These are phyloP conservation scores for Gambusia affinis DNA, from an alignment of 2,113 vertebrate genomes.

Conservation along the genomic window DNA sequence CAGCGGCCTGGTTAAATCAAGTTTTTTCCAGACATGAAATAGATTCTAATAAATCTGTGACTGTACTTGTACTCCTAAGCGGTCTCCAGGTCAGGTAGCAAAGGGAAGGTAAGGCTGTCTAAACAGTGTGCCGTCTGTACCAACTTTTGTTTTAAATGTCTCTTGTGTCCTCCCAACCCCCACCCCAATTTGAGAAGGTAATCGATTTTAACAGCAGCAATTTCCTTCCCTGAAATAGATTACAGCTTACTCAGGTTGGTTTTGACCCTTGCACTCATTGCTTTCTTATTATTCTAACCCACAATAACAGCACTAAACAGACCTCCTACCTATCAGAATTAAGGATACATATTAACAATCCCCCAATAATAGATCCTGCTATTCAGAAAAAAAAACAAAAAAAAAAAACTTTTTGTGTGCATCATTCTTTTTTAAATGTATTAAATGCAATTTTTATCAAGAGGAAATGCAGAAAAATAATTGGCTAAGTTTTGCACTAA, in stretches of 20 bases:
- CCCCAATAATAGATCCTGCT: conserved; percentile 94
- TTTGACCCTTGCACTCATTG: conserved; percentile 6
- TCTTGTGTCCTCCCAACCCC: conserved; percentile 46
- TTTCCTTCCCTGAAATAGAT: conserved; percentile 16
- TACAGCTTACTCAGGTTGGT: conserved; percentile 12
- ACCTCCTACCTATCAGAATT: conserved; percentile 20
- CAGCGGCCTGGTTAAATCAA: conserved; percentile 59
- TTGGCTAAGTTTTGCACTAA: conserved; percentile 19
- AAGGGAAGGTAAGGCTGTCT: conserved; percentile 80
- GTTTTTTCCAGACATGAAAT: conserved; percentile 31
- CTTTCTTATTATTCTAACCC: conserved; percentile 12
- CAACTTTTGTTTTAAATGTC: conserved; percentile 66
- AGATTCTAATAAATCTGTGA: conserved; percentile 65
- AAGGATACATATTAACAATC: conserved; percentile 38
- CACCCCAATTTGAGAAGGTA: conserved; percentile 45
- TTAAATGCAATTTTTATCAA: conserved; percentile 12
- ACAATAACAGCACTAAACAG: conserved; percentile 26
- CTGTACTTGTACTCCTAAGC: conserved; percentile 75
- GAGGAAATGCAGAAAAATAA: conserved; percentile 13
- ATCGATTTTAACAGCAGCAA: conserved; percentile 16
- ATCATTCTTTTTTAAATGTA: conserved; percentile 48
- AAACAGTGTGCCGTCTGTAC: conserved; percentile 69
- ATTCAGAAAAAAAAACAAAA: conserved; percentile 81
- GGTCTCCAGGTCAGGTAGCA: conserved; percentile 75
- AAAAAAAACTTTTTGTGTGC: conserved; percentile 68